Base-by-base conservation (phyloP, 2,888 invertebrate genomes). In the Drosophila anomelani region DNA sequence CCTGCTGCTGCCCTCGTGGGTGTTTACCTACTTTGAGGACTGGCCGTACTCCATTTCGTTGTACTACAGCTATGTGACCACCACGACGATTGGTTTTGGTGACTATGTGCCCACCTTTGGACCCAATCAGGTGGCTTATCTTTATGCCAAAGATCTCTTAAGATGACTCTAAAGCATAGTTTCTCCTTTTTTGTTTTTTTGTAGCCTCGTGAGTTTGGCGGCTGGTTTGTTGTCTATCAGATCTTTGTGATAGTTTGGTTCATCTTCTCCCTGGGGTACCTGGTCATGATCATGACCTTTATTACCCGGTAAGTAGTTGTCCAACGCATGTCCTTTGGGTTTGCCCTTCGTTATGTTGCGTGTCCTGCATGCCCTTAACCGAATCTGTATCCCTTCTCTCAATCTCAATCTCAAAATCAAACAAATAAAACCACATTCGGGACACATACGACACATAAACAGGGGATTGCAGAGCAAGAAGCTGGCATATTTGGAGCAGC, bases 11-110 rank as follows among this genome's bases (percentile, higher is more conserved):
- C 98, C 98, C 1, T 95, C 98, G 0, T 95, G 96, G 77, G 94
- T 97, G 41, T 97, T 98, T 89, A 95, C 96, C 20, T 94, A 96
- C 59, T 96, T 97, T 85, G 98, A 98, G 93, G 95, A 94, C 1
- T 98, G 98, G 98, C 94, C 95, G 10, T 98, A 96, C 90, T 95
- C 96, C 10, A 95, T 97, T 46, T 95, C 97, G 0, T 94, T 98
- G 46, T 98, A 98, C 91, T 98, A 96, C 90, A 96, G 97, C 23
- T 98, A 97, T 90, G 96, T 97, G 15, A 97, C 97, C 0, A 94
- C 97, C 13, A 96, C 97, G 4, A 97, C 97, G 5, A 98, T 98
- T 77, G 98, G 98, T 43, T 98, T 98, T 92, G 98, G 98, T n/a
- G 98, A 98, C 92, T 95, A 95, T 89, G 97, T 98, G 36, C 97